phyloP scores from a whole-genome alignment of 1,140 invertebrate species.

The Drosophila tristis region DNA sequence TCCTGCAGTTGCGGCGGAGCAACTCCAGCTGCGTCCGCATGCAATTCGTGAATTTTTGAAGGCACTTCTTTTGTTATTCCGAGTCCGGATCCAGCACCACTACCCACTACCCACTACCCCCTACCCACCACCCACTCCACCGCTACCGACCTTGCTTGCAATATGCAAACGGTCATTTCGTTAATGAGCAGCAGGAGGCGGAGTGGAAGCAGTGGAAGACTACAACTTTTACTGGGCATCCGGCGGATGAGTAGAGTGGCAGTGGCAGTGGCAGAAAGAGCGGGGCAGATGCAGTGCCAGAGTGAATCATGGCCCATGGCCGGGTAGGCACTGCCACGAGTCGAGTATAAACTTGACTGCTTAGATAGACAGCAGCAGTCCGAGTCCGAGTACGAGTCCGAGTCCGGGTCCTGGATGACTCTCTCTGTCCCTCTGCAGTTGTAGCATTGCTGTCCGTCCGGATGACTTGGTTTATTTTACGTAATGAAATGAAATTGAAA shows the following conservation, averaged over 20 bases:
- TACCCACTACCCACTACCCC: not conserved
- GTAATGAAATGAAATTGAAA: conserved; percentile 83
- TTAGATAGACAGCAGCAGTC: conserved; percentile 58
- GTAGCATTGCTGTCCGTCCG: conserved; percentile 17
- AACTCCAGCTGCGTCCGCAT: conserved; percentile 56
- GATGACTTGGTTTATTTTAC: conserved; percentile 80
- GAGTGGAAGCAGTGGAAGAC: conserved; percentile 18
- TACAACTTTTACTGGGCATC: conserved; percentile 75
- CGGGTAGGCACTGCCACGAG: conserved; percentile 22
- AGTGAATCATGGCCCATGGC: conserved; percentile 14
- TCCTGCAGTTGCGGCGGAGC: conserved; percentile 47
- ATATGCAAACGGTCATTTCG: conserved; percentile 83
- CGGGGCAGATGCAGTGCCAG: conserved; percentile 17
- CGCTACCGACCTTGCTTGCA: conserved; percentile 37
- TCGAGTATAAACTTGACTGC: conserved; percentile 45
- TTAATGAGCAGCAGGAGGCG: conserved; percentile 63
- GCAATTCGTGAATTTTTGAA: conserved; percentile 78
- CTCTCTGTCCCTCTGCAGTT: conserved; percentile 12
- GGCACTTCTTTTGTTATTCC: conserved; percentile 64
- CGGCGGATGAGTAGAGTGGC: conserved; percentile 56
- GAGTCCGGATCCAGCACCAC: conserved; percentile 9
- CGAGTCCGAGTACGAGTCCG: not conserved
- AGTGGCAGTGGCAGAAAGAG: conserved; percentile 1
- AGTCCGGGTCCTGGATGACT: conserved; percentile 28
- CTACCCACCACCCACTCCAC: conserved; percentile 17